phyloP scores from a whole-genome alignment of 1,140 invertebrate genomes.

The Leptinotarsa defecta region DNA sequence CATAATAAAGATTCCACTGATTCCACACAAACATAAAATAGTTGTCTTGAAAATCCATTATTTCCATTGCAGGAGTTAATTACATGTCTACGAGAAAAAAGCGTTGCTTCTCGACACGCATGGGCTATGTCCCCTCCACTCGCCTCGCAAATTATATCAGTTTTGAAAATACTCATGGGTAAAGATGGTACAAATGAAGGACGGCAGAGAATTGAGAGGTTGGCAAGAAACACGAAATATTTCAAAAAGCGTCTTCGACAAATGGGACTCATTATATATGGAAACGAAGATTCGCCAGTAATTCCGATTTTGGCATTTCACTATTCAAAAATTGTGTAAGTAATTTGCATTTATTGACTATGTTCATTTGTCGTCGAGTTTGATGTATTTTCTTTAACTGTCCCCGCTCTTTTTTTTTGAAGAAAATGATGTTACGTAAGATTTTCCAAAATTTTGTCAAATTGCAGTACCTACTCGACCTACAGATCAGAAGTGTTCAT shows the following conservation, averaged over 20 bases:
- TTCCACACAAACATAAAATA: too few relatives aligned
- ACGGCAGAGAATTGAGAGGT: slow-evolving; percentile 70
- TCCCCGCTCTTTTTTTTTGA: too few relatives aligned
- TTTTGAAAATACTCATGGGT: slow-evolving; percentile 89
- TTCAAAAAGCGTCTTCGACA: slow-evolving; percentile 85
- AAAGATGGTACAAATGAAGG: slow-evolving; percentile 80
- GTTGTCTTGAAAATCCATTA: too few relatives aligned
- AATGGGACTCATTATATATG: slow-evolving; percentile 93
- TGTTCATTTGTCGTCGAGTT: too few relatives aligned
- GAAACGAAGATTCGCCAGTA: slow-evolving; percentile 94
- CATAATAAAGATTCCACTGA: too few relatives aligned
- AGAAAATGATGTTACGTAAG: too few relatives aligned
- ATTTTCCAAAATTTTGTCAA: too few relatives aligned
- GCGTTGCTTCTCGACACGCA: slow-evolving; percentile 88
- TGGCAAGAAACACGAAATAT: slow-evolving; percentile 85
- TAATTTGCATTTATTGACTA: slow-evolving; percentile 33
- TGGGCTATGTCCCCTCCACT: slow-evolving; percentile 90
- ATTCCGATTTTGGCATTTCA: slow-evolving; percentile 94
- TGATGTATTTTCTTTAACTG: too few relatives aligned
- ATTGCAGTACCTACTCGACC: too few relatives aligned
- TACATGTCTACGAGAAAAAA: slow-evolving; percentile 76
- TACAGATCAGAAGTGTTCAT: too few relatives aligned
- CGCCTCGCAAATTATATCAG: slow-evolving; percentile 86
- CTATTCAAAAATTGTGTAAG: slow-evolving; percentile 90
- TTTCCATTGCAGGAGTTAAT: slow-evolving; percentile 64